Percentiles rank a stretch among this genome's conserved stretches.
phyloP scores from a whole-genome alignment of 1,140 invertebrate genomes.

The Apis laboriosa region DNA sequence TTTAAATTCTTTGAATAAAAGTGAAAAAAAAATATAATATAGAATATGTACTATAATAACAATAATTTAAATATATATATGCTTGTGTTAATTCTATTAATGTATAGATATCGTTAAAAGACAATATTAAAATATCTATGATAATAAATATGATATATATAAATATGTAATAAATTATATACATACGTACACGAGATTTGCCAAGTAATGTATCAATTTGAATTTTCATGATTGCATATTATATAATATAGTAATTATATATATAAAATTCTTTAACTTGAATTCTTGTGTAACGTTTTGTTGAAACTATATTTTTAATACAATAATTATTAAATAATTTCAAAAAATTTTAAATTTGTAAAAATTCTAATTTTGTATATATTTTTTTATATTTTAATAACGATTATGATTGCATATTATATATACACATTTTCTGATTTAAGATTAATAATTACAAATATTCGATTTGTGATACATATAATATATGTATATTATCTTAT shows the following conservation, averaged over 20 bases:
- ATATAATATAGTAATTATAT: background rate
- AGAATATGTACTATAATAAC: background rate
- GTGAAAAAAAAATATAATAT: too few relatives aligned
- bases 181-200: background rate
- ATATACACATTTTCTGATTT: too few relatives aligned
- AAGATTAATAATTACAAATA: too few relatives aligned
- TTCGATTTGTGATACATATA: too few relatives aligned
- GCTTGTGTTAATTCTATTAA: background rate
- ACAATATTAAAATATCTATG: background rate
- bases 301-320: background rate
- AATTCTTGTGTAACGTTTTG: background rate
- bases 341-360: too few relatives aligned
- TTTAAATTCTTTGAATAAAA: too few relatives aligned
- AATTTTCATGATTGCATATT: background rate
- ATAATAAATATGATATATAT: background rate
- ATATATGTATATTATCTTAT: too few relatives aligned
- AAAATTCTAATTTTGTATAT: too few relatives aligned
- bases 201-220: background rate
- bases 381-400: background rate
- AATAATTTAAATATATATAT: background rate
- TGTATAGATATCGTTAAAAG: background rate
- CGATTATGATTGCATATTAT: background rate
- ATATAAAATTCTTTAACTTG: background rate
- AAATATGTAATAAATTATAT: background rate
- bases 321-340: background rate